Evolutionary conservation across 2,113 vertebrate species (phyloP), one percentile per base, ranked within the genome.

Genomic region (Phycodurus eques): DNA sequence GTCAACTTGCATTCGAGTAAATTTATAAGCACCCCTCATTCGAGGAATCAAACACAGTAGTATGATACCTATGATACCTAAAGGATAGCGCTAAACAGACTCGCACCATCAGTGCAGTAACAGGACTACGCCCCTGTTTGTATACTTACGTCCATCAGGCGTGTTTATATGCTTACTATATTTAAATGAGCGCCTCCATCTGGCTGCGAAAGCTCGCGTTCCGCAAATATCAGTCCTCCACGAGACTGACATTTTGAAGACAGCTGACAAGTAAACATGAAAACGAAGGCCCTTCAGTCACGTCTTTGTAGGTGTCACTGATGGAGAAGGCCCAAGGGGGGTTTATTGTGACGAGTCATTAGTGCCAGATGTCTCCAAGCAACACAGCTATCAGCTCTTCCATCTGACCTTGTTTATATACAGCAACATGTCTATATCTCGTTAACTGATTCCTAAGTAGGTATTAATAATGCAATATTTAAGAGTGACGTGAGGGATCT

Each of bases 301-400:
- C 13, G 13, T 47, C 46, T 12, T 47, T 47, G 35, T 3, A 39
- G 35, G 46, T 63, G 71, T 81, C 74, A 73, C 74, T 68, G 73
- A 83, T 76, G 73, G 44, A 67, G 68, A 44, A 13, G 49, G 15
- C 49, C 49, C 44, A 27, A 66, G 66, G 70, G 66, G 8, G 57
- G 68, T 64, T 74, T 69, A 35, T 79, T 59, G 14, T 1, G 20
- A 17, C 15, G 6, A 39, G 49, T 67, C 72, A 85, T 74, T 67
- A 59, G 31, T 60, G 67, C 8, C 54, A 63, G 33, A 60, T 54
- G 44, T 68, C 68, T 15, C 43, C 43, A 39, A 35, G 47, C 49
- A 60, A 19, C 49, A 57, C 53, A 51, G 64, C 4, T 27, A 35
- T 43, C 1, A n/a, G 49, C 56, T 43, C 1, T 59, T 71, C 57